Evolutionary conservation across 2,113 vertebrate species (phyloP), one percentile per base, ranked within the genome.

Genomic region (Pangasianodon gigas): DNA sequence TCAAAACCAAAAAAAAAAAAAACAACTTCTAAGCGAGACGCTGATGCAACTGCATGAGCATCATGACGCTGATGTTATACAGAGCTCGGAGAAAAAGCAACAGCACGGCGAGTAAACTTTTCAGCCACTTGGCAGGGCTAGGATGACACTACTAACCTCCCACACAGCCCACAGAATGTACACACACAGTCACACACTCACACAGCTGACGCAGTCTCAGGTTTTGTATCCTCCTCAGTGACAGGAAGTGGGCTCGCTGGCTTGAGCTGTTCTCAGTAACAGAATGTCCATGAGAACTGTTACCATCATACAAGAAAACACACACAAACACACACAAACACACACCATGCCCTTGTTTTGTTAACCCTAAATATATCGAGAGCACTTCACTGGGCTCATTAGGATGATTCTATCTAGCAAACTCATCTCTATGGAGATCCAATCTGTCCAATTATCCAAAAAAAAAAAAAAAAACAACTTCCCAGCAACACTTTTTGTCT

Each of bases 231-330:
- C 79, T 90, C 44, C 80, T 44, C 56, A 41, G 26, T 46, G 56
- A 77, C 91, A 92, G 92, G 92, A 93, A 92, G 90, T 90, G 90
- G 82, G 87, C 37, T 67, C 24, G 21, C 74, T 44, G 85, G 84
- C 79, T 85, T 89, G 65, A 90, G 74, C 86, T 71, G n/a, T 65
- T 90, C 71, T 88, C 82, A 90, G 71, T 62, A 80, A 79, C 88
- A 80, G 52, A 90, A 71, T 41, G 84, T 80, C 74, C 74, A 56
- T 10, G 58, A 86, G 56, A 86, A 60, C 19, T 24, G 19, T 26
- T 21, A 46, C 54, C 82, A 41, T 18, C 37, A 85, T 37, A 85
- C 51, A 37, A 0, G 1, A 13, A 4, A 37, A 82, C 51, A 83
- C 79, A 82, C 6, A 60, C 46, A 75, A 56, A 86, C 65, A 46